Evolutionary conservation across 2,888 invertebrate species (phyloP).

Genomic region (Teinopalpus imperialis): DNA sequence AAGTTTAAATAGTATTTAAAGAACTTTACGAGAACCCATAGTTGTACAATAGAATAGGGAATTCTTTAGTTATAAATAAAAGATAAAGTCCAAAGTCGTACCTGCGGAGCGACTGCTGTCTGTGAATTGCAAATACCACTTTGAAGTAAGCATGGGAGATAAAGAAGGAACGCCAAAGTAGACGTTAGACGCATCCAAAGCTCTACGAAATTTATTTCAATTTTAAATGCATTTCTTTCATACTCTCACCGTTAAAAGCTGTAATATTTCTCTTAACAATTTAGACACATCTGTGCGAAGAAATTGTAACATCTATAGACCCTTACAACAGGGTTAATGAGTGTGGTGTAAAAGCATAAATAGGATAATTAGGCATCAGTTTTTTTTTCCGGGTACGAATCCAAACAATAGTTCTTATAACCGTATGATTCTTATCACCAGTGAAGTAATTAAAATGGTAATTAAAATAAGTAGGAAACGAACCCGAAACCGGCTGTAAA

Average conservation of each 20-base stretch:
- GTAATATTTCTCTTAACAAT: background rate
- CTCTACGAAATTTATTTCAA: slow-evolving; percentile 30
- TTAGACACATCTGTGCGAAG: slow-evolving; percentile 10
- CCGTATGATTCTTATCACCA: slow-evolving; percentile 56
- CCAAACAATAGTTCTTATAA: slow-evolving; percentile 56
- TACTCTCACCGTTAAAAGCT: slow-evolving; percentile 6
- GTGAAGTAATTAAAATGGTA: slow-evolving; percentile 68
- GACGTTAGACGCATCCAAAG: slow-evolving; percentile 18
- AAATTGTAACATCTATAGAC: slow-evolving; percentile 6
- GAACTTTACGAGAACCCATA: slow-evolving; percentile 13
- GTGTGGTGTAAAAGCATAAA: slow-evolving; percentile 23
- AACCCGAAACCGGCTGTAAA: slow-evolving; percentile 59
- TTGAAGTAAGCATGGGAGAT: slow-evolving; percentile 46
- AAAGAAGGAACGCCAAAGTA: slow-evolving; percentile 44
- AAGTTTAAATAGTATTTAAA: too few relatives aligned
- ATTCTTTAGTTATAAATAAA: slow-evolving; percentile 78
- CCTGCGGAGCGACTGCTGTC: slow-evolving; percentile 66
- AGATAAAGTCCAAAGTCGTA: slow-evolving; percentile 72
- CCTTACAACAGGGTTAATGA: slow-evolving; percentile 22
- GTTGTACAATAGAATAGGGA: slow-evolving; percentile 43
- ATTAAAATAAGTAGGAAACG: slow-evolving; percentile 74
- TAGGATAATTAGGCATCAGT: slow-evolving; percentile 24
- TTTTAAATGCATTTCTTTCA: slow-evolving; percentile 39
- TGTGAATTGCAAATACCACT: slow-evolving; percentile 76
- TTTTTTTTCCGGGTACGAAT: slow-evolving; percentile 47